A percentile compares a stretch with the other conserved stretches of the same genome.
Evolutionary conservation across 2,888 invertebrate species (phyloP).

Genomic region (Drosophila colorata): DNA sequence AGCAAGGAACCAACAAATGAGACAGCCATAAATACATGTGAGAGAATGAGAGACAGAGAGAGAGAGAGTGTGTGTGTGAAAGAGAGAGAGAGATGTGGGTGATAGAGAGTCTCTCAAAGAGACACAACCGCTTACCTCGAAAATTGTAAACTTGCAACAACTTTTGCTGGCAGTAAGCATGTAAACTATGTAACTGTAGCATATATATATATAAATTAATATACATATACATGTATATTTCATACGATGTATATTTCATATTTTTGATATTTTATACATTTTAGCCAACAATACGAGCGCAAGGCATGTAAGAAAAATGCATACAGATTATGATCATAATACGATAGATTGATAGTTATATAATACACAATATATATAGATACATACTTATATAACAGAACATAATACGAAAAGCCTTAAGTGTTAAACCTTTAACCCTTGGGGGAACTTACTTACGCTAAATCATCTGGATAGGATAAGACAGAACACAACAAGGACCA

Average conservation of each 20-base stretch:
- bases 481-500: slow-evolving; percentile 47
- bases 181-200: slow-evolving; percentile 81
- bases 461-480: slow-evolving; percentile 51
- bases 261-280: slow-evolving; percentile 35
- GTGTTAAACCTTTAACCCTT: slow-evolving; percentile 35
- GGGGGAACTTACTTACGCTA: slow-evolving; percentile 52
- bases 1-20: slow-evolving; percentile 42
- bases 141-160: slow-evolving; percentile 82
- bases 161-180: slow-evolving; percentile 83
- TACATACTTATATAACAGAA: not conserved
- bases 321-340: slow-evolving; percentile 49
- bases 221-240: slow-evolving; percentile 23
- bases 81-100: slow-evolving; percentile 4
- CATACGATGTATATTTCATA: slow-evolving; percentile 41
- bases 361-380: slow-evolving; percentile 17
- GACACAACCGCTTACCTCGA: slow-evolving; percentile 79
- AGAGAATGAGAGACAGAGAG: slow-evolving; percentile 27
- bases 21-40: slow-evolving; percentile 26
- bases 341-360: slow-evolving; percentile 27
- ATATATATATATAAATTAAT: slow-evolving; percentile 22
- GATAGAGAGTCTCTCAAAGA: slow-evolving; percentile 4
- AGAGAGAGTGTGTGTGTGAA: slow-evolving; percentile 5
- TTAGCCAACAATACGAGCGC: slow-evolving; percentile 71
- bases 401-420: slow-evolving; percentile 25
- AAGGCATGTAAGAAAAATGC: slow-evolving; percentile 81